phyloP scores from a whole-genome alignment of 2,797 vertebrate genomes.

The Phrynocephalus forsythii region DNA sequence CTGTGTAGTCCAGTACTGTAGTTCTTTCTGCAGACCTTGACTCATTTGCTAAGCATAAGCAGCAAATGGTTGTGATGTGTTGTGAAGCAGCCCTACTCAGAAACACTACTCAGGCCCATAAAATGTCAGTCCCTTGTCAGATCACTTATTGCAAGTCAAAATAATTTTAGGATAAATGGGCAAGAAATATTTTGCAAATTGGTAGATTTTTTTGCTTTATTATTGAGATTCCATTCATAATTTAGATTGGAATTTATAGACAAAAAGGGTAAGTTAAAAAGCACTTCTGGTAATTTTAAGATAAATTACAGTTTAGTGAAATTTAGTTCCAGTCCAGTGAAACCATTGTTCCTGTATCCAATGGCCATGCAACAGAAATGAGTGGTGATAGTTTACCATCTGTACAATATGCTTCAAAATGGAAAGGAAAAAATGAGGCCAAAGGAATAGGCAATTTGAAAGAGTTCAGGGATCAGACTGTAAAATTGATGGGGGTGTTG shows the following conservation, averaged over 20 bases:
- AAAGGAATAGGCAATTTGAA: not conserved
- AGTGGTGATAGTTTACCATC: not conserved
- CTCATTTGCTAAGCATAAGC: not conserved
- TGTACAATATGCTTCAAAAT: not conserved
- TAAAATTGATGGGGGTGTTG: not conserved
- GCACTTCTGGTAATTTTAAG: not conserved
- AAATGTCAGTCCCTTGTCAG: not conserved
- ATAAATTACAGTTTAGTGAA: not conserved
- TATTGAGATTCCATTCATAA: not conserved
- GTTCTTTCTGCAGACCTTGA: not conserved
- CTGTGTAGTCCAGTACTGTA: not conserved
- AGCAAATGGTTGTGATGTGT: too few species aligned
- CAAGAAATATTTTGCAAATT: not conserved
- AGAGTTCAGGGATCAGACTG: not conserved
- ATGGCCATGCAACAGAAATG: not conserved
- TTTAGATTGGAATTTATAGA: not conserved
- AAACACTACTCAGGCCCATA: not conserved
- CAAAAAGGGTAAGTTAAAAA: too few species aligned
- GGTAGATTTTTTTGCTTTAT: not conserved
- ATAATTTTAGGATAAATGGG: not conserved
- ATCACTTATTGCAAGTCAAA: not conserved
- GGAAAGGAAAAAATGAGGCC: not conserved
- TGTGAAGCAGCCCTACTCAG: too few species aligned
- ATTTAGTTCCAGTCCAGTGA: not conserved
- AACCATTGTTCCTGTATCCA: not conserved